Percentiles rank a stretch among this genome's conserved stretches.
Conservation (phyloP, 2,113 vertebrate species). For the Chascanopsetta lugubris region DNA sequence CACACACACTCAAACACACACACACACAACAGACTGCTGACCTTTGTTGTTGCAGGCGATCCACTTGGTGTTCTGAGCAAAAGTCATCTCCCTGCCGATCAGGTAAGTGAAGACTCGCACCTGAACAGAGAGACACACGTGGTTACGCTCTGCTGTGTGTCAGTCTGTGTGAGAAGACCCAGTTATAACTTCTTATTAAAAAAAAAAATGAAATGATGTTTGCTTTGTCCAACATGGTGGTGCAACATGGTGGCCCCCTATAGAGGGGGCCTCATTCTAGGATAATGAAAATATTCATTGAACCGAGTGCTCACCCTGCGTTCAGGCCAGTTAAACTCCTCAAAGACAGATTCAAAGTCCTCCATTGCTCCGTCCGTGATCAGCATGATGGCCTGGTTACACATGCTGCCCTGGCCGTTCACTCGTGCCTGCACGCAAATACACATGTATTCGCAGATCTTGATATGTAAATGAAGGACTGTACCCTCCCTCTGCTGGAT, state of each 20-base stretch:
- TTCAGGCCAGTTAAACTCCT: conserved; percentile 96
- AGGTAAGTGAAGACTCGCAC: conserved; percentile 97
- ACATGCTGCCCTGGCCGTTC: conserved; percentile 90
- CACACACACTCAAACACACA: neutral
- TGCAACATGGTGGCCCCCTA: no score
- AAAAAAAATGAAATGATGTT: no score
- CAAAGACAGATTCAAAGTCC: conserved; percentile 90
- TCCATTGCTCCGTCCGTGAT: conserved; percentile 97
- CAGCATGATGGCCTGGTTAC: conserved; percentile 98
- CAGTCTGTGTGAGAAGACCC: neutral
- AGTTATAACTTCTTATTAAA: no score
- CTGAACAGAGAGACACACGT: conserved; percentile 67
- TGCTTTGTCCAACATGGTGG: no score
- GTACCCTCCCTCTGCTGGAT: neutral
- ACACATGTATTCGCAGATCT: conserved; percentile 13
- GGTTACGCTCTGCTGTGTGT: neutral
- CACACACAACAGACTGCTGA: conserved; percentile 58
- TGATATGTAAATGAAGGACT: no score
- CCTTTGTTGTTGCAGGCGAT: conserved; percentile 99
- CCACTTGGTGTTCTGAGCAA: conserved; percentile 91
- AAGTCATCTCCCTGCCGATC: conserved; percentile 95
- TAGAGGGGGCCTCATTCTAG: no score
- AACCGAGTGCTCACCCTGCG: conserved; percentile 88
- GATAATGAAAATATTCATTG: neutral
- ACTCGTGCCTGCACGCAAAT: conserved; percentile 64